These are phyloP conservation scores for Eledone cirrhosa DNA, from an alignment of 2,888 invertebrate species.

Conservation along the genomic window DNA sequence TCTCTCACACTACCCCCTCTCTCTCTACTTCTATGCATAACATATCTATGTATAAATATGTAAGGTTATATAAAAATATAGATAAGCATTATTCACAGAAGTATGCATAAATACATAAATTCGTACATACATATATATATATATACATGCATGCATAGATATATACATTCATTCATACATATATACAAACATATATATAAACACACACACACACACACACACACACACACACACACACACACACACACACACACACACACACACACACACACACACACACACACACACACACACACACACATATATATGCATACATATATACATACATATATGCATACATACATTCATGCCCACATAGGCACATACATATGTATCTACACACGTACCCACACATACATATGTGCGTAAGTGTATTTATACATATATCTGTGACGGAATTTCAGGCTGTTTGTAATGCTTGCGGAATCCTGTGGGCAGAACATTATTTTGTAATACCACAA, in stretches of 20 bases:
- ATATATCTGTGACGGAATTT: not conserved
- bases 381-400: not conserved
- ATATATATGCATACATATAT: not conserved
- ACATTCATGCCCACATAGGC: not conserved
- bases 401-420: not conserved
- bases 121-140: not conserved
- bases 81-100: not conserved
- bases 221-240: not conserved
- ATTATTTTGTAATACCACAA: no score
- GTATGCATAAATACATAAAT: slow-evolving; percentile 5
- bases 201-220: not conserved
- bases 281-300: not conserved
- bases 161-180: not conserved
- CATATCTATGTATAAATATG: not conserved
- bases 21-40: not conserved
- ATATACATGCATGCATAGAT: not conserved
- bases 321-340: not conserved
- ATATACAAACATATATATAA: not conserved
- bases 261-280: not conserved
- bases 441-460: no score
- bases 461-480: no score
- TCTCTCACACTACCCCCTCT: not conserved
- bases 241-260: not conserved
- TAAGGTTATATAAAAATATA: not conserved
- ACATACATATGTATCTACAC: not conserved